Base-by-base conservation (phyloP, 2,113 vertebrate species). In the Jaculus jaculus region DNA sequence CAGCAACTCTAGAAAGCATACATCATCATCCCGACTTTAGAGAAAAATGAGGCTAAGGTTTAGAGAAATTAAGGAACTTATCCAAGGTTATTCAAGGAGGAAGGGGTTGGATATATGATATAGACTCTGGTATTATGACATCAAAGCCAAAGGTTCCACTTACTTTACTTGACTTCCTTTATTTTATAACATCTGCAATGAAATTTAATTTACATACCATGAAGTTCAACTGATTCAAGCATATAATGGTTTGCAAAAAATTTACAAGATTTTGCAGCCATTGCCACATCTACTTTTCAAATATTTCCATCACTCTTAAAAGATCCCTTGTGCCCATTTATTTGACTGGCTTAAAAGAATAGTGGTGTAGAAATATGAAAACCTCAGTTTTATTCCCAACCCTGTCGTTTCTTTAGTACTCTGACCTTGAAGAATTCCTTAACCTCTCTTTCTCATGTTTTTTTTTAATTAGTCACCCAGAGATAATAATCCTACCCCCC, bases 261-360 rank as follows among this genome's bases (percentile, higher is more conserved):
- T 74, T 60, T 93, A 66, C 32, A 74, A 39, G 73, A 5, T 28
- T 78, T 15, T 65, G 47, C 13, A 65, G n/a, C 24, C 68, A 39
- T 89, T 21, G 3, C 78, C 21, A 47, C 5, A 37, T 66, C 26
- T 21, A n/a, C 11, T 51, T 81, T 93, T 54, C 68, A 95, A 84
- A 72, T 2, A 15, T 77, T 87, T 92, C 24, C 8, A 11, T 87
- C 42, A 77, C 13, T 68, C 65, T 28, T 80, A 37, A 87, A 86
- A 71, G 32, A 87, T 60, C 81, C 72, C 84, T 60, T 23, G 30
- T 87, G 68, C 82, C 96, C 87, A 73, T 94, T 91, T 93, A 87
- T 32, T 72, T 72, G 93, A 92, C 68, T 73, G 34, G 32, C 39
- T 91, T 81, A 87, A 81, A 87, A 87, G 84, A 69, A 74, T 5